phyloP scores from a whole-genome alignment of 2,797 vertebrate species.

The Meriones psammophilus region DNA sequence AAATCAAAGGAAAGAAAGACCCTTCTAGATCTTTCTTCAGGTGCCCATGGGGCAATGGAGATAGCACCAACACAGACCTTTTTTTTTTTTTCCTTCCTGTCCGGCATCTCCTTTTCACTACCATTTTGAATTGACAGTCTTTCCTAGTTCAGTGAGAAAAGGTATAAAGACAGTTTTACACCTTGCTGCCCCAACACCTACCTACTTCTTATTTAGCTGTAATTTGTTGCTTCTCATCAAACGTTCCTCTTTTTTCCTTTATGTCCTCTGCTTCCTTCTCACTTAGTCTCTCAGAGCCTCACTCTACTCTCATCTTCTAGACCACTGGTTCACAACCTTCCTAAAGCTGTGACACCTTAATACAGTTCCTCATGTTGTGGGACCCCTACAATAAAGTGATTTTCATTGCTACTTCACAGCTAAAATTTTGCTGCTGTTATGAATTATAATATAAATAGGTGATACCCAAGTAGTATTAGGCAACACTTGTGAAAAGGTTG shows the following conservation, averaged over 20 bases:
- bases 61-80: neutral
- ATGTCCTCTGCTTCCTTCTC: too few relatives aligned
- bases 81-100: neutral
- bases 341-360: neutral
- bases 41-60: slow-evolving; percentile 51
- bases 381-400: neutral
- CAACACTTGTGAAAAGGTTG: neutral
- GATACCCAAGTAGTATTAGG: neutral
- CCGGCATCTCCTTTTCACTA: neutral
- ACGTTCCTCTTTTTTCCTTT: neutral
- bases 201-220: neutral
- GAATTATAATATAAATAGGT: neutral
- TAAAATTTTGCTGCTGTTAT: neutral
- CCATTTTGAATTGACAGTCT: neutral
- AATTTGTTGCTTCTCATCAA: neutral
- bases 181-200: neutral
- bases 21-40: neutral
- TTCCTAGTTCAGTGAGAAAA: neutral
- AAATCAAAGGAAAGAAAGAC: slow-evolving; percentile 69
- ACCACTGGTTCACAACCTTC: neutral
- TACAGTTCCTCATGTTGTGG: neutral
- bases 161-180: neutral
- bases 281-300: neutral
- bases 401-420: neutral
- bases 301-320: neutral